These are phyloP conservation scores for Chouioia cunea DNA, from an alignment of 2,888 invertebrate genomes.

Conservation along the genomic window DNA sequence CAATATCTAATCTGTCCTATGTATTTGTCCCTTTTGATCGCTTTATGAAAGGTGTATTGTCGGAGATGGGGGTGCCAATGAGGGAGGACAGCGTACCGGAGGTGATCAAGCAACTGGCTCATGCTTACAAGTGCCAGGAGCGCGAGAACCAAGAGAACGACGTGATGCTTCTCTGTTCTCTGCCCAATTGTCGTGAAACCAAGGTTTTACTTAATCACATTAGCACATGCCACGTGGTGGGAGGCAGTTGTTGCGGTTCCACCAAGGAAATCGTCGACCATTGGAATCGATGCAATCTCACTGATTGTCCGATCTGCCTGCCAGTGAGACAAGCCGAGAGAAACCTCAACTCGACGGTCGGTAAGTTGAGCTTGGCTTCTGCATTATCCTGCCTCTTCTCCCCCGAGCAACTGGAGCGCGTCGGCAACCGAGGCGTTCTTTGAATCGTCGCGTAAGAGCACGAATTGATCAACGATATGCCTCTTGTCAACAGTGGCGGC, in stretches of 20 bases:
- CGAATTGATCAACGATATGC: too few species aligned
- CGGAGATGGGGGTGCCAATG: slow-evolving; percentile 18
- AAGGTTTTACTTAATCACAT: slow-evolving; percentile 43
- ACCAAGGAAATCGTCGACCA: slow-evolving; percentile 46
- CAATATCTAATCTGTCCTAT: slow-evolving; percentile 21
- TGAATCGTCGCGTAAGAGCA: too few species aligned
- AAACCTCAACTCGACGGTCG: slow-evolving; percentile 31
- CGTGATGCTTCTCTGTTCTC: slow-evolving; percentile 43
- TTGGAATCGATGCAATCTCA: slow-evolving; percentile 40
- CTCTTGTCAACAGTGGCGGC: slow-evolving; percentile 31
- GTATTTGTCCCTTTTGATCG: slow-evolving; percentile 33
- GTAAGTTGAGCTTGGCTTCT: slow-evolving; percentile 13
- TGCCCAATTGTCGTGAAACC: slow-evolving; percentile 42
- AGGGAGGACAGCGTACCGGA: slow-evolving; percentile 36
- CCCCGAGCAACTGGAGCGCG: too few species aligned
- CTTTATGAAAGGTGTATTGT: slow-evolving; percentile 32
- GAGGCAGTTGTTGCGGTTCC: slow-evolving; percentile 39
- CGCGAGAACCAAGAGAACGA: slow-evolving; percentile 47
- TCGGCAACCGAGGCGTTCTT: too few species aligned
- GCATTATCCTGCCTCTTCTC: too few species aligned
- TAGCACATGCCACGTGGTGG: slow-evolving; percentile 32
- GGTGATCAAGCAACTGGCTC: slow-evolving; percentile 43
- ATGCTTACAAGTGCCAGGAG: slow-evolving; percentile 45
- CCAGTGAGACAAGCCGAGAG: slow-evolving; percentile 41
- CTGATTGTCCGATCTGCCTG: slow-evolving; percentile 41